Percentiles rank a stretch among this genome's conserved stretches.
These are phyloP conservation scores for Lophius piscatorius DNA, from an alignment of 2,113 vertebrate species.

Conservation along the genomic window DNA sequence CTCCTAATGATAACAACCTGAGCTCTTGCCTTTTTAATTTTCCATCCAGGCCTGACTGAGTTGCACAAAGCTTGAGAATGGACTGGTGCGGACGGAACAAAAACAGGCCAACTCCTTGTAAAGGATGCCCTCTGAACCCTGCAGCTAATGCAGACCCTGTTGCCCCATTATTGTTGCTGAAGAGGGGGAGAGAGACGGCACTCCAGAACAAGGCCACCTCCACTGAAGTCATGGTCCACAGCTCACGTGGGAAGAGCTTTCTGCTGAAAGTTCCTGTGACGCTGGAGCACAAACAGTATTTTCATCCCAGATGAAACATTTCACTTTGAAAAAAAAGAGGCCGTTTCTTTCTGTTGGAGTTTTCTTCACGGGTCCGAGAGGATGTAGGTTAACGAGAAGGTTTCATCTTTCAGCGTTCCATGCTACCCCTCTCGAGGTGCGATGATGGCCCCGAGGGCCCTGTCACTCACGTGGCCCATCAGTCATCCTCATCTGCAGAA, in stretches of 20 bases:
- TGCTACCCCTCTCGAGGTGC: constrained; percentile 44
- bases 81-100: constrained; percentile 66
- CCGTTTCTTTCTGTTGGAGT: constrained; percentile 25
- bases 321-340: constrained; percentile 42
- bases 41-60: constrained; percentile 83
- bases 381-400: constrained; percentile 63
- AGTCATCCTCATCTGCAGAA: constrained; percentile 68
- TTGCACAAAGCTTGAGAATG: constrained; percentile 70
- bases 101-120: constrained; percentile 70
- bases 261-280: constrained; percentile 50
- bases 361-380: constrained; percentile 64
- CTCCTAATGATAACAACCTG: constrained; percentile 79
- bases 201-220: constrained; percentile 53
- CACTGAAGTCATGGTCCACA: constrained; percentile 56
- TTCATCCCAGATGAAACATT: constrained; percentile 41
- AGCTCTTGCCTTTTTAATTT: constrained; percentile 83
- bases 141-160: constrained; percentile 66
- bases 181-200: constrained; percentile 61
- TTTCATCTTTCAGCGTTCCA: constrained; percentile 27
- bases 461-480: constrained; percentile 74
- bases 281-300: constrained; percentile 25
- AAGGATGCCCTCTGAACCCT: constrained; percentile 72
- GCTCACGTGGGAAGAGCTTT: constrained; percentile 56
- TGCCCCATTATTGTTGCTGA: constrained; percentile 67
- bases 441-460: constrained; percentile 54